phyloP scores from a whole-genome alignment of 2,888 invertebrate species.

The Cryptocephalus primarius region DNA sequence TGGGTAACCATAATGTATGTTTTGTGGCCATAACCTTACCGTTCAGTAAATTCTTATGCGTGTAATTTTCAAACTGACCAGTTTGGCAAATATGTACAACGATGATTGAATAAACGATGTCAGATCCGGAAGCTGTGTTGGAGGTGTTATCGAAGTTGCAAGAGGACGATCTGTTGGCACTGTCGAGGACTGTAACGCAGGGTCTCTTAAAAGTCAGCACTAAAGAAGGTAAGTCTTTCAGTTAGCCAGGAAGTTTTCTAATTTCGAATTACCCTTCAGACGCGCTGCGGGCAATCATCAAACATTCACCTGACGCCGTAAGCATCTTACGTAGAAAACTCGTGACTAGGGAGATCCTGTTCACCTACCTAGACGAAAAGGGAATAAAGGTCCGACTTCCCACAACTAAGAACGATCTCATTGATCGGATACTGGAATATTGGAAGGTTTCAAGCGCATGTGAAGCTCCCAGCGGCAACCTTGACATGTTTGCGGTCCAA shows the following conservation, averaged over 20 bases:
- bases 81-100: neutral
- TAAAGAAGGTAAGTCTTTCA: slow-evolving; percentile 21
- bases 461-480: slow-evolving; percentile 8
- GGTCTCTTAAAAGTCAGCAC: slow-evolving; percentile 25
- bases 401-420: slow-evolving; percentile 42
- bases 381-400: slow-evolving; percentile 36
- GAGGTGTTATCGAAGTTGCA: slow-evolving; percentile 20
- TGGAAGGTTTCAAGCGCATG: slow-evolving; percentile 30
- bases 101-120: neutral
- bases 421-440: slow-evolving; percentile 36
- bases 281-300: slow-evolving; percentile 41
- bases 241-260: neutral
- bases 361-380: slow-evolving; percentile 42
- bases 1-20: neutral
- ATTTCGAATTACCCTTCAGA: slow-evolving; percentile 30
- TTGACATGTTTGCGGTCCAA: slow-evolving; percentile 41
- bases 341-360: slow-evolving; percentile 44
- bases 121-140: slow-evolving; percentile 5
- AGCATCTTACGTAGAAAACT: slow-evolving; percentile 41
- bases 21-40: neutral
- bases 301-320: slow-evolving; percentile 38
- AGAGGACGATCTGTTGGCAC: slow-evolving; percentile 21
- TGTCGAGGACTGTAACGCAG: slow-evolving; percentile 29
- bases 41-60: neutral
- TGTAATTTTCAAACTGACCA: neutral